A percentile compares a stretch with the other conserved stretches of the same genome.
Evolutionary conservation across 2,888 invertebrate species (phyloP).

Genomic region (Meganola albula): DNA sequence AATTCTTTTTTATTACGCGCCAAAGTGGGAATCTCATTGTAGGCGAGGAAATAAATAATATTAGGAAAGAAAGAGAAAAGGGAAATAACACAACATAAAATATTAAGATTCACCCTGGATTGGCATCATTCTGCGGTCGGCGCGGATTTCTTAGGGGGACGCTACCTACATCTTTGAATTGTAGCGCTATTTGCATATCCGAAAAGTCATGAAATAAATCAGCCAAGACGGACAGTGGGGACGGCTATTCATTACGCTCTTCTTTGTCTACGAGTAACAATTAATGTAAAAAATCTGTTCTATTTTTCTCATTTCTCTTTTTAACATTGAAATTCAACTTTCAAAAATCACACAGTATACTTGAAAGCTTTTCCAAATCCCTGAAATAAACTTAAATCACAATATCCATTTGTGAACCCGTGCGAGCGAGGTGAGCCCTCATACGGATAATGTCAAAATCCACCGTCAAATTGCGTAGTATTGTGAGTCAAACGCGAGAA

Average conservation of each 20-base stretch:
- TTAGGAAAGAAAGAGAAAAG: constrained; percentile 72
- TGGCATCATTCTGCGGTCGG: constrained; percentile 74
- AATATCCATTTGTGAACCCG: constrained; percentile 53
- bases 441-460: constrained; percentile 61
- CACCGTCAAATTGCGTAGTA: constrained; percentile 70
- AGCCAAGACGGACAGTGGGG: constrained; percentile 72
- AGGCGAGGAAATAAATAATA: constrained; percentile 75
- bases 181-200: constrained; percentile 77
- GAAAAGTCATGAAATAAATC: constrained; percentile 78
- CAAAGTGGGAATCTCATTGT: constrained; percentile 77
- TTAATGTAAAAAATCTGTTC: constrained; percentile 56
- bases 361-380: constrained; percentile 34
- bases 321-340: constrained; percentile 8
- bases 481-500: constrained; percentile 73
- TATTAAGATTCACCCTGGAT: constrained; percentile 77
- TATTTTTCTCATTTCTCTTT: constrained; percentile 24
- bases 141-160: constrained; percentile 64
- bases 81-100: constrained; percentile 77
- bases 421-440: constrained; percentile 48
- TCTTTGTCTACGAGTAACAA: constrained; percentile 66
- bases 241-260: constrained; percentile 64
- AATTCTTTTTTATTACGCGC: constrained; percentile 76
- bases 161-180: constrained; percentile 72
- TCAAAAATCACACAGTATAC: constrained; percentile 14
- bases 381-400: constrained; percentile 55